These are phyloP conservation scores for Lycophotia porphyrea DNA, from an alignment of 2,888 invertebrate genomes.

Conservation along the genomic window DNA sequence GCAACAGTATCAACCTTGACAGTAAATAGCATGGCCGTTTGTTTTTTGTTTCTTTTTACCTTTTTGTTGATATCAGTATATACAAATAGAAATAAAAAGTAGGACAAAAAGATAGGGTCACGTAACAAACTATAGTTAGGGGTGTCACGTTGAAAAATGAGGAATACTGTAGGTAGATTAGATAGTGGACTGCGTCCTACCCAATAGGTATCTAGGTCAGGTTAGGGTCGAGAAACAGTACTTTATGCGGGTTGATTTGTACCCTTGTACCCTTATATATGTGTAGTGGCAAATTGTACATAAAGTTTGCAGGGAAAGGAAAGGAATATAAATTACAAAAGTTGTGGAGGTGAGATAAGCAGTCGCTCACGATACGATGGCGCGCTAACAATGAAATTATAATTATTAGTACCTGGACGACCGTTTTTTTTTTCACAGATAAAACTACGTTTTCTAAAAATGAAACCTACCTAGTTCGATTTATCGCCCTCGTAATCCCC, in stretches of 20 bases:
- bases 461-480: too few species aligned
- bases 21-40: slow-evolving; percentile 15
- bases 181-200: neutral
- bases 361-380: too few species aligned
- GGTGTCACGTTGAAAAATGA: slow-evolving; percentile 2
- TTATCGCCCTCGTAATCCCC: too few species aligned
- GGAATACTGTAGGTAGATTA: neutral
- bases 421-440: too few species aligned
- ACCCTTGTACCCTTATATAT: neutral
- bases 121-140: slow-evolving; percentile 23
- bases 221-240: neutral
- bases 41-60: slow-evolving; percentile 25
- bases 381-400: too few species aligned
- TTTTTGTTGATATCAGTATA: slow-evolving; percentile 19
- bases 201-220: neutral
- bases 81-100: slow-evolving; percentile 49
- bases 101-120: slow-evolving; percentile 20
- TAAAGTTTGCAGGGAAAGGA: neutral
- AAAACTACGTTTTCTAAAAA: too few species aligned
- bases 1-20: slow-evolving; percentile 20
- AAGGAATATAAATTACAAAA: neutral
- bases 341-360: neutral
- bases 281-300: neutral
- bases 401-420: too few species aligned
- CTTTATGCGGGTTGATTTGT: neutral